These are phyloP conservation scores for Poeciliopsis infans DNA, from an alignment of 2,797 vertebrate genomes.

Conservation along the genomic window DNA sequence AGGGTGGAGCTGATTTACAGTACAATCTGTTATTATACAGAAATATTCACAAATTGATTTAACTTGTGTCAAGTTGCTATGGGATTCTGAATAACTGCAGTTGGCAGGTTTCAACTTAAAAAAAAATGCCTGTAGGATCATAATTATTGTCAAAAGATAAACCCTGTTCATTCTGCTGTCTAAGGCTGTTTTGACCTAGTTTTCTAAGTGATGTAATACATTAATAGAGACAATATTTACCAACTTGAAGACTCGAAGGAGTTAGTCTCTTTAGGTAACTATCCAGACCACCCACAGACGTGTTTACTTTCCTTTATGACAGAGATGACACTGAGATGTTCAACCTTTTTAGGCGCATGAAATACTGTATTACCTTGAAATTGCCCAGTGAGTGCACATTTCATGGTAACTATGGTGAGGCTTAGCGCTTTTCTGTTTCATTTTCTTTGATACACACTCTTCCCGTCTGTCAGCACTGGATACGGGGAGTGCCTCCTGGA, in stretches of 20 bases:
- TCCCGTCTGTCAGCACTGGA: conserved; percentile 83
- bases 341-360: conserved; percentile 33
- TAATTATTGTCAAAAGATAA: conserved; percentile 27
- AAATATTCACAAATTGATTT: conserved; percentile 40
- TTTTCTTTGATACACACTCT: conserved; percentile 4
- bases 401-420: not conserved
- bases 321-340: conserved; percentile 33
- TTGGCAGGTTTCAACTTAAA: not conserved
- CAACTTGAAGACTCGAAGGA: conserved; percentile 34
- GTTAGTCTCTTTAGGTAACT: conserved; percentile 49
- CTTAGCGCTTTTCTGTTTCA: conserved; percentile 24
- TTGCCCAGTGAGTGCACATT: not conserved
- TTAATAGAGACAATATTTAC: conserved; percentile 56
- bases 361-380: conserved; percentile 15
- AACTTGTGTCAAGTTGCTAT: conserved; percentile 34
- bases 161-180: conserved; percentile 36
- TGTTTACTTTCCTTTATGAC: conserved; percentile 50
- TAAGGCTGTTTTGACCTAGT: conserved; percentile 40
- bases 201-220: conserved; percentile 38
- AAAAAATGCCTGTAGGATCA: conserved; percentile 33
- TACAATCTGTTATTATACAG: conserved; percentile 55
- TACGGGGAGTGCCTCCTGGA: conserved; percentile 97
- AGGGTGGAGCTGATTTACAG: conserved; percentile 61
- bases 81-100: conserved; percentile 37
- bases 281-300: conserved; percentile 72